Conservation (phyloP, 2,113 vertebrate genomes). For the Pogona vitticeps region DNA sequence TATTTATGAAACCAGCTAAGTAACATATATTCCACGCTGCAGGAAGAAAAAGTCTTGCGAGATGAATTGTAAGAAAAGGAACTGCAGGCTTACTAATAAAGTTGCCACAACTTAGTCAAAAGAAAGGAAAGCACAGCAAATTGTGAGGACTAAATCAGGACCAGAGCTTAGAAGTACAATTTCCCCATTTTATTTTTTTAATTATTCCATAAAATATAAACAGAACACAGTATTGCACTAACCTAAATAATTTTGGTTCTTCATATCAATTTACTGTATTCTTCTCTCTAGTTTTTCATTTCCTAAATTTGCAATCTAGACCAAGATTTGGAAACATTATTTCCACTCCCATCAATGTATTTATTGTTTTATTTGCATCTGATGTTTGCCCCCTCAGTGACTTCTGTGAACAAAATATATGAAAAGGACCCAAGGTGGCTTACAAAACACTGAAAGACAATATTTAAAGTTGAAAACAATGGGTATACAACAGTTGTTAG, state of each 20-base stretch:
- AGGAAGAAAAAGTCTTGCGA: background rate
- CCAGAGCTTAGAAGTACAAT: background rate
- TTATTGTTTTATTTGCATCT: background rate
- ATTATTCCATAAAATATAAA: background rate
- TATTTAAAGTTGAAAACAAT: too few relatives aligned
- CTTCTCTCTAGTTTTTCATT: background rate
- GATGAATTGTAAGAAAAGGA: constrained; percentile 21
- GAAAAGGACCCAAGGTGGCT: too few relatives aligned
- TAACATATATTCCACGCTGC: constrained; percentile 3
- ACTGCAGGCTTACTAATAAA: background rate
- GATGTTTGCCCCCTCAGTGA: background rate
- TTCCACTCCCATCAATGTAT: background rate
- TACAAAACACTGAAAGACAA: too few relatives aligned
- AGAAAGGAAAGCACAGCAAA: background rate
- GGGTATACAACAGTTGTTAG: too few relatives aligned
- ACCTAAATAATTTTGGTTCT: background rate
- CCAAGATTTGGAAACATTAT: background rate
- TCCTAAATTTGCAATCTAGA: background rate
- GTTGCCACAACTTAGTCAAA: background rate
- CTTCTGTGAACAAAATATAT: too few relatives aligned
- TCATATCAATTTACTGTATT: too few relatives aligned
- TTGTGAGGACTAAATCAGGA: background rate
- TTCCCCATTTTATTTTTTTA: background rate
- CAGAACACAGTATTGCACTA: background rate
- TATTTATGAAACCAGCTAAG: constrained; percentile 19